Base-by-base conservation (phyloP, 2,888 invertebrate species). In the Nomada goodeniana region DNA sequence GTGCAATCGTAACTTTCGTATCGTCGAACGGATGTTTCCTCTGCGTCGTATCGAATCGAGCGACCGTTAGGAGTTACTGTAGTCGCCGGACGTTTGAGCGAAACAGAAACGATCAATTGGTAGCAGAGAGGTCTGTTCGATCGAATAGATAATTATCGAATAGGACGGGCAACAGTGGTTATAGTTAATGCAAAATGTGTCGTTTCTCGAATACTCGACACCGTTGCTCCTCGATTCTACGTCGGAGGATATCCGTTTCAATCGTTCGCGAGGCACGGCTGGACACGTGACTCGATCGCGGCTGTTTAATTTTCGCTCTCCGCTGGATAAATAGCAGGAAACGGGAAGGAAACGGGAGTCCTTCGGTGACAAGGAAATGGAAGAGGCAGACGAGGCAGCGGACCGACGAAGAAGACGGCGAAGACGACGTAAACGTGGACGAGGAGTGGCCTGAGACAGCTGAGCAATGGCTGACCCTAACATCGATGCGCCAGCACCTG, bases 351-450 rank as follows among this genome's bases (percentile, higher is more conserved):
- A 67, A 29, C 60, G 64, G 42, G 60, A 15, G n/a, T 57, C 10
- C 42, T 26, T 44, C n/a, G 67, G 50, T 63, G 26, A 53, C 74
- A 55, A 73, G 79, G 84, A 84, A 61, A 86, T 88, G 88, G 81
- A 88, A 85, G 80, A 89, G 75, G 11, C 72, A 23, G 80, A 87
- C 63, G 87, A 86, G 71, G 67, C 76, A 59, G 81, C 69, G 61
- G 63, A 76, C 64, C 79, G 67, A 78, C 78, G 82, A 69, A 71
- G 74, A 88, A 80, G 82, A 82, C 81, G 68, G 76, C 76, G 82
- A 69, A 68, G 85, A 78, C 75, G 79, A 73, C 84, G 84, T 68
- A 64, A 80, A 79, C 60, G 86, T 47, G 81, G 73, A 71, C 60
- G 76, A 64, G 76, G 67, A 59, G 61, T 76, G 72, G 65, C 42